Evolutionary conservation across 2,888 invertebrate species (phyloP).

Genomic region (Dermolepida albohirtum): DNA sequence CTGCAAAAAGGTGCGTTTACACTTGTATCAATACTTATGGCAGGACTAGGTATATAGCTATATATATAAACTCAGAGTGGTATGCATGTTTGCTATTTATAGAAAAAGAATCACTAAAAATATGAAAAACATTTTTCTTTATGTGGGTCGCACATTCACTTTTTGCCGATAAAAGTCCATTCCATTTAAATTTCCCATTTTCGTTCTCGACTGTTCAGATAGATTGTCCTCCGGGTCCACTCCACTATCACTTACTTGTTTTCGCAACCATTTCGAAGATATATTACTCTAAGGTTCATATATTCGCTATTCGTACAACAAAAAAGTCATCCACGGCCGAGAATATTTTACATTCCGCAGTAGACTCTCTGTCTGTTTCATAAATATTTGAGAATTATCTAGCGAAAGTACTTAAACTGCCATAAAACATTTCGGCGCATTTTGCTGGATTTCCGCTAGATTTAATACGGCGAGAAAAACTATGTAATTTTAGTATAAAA

Average conservation of each 20-base stretch:
- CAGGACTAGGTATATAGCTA: too few species aligned
- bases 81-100: slow-evolving; percentile 5
- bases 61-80: too few species aligned
- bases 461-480: too few species aligned
- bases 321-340: slow-evolving; percentile 4
- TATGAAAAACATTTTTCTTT: slow-evolving; percentile 35
- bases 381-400: slow-evolving; percentile 33
- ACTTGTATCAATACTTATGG: too few species aligned
- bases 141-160: slow-evolving; percentile 23
- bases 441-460: too few species aligned
- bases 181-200: slow-evolving; percentile 29
- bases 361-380: slow-evolving; percentile 26
- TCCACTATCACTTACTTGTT: slow-evolving; percentile 53
- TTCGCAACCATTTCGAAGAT: slow-evolving; percentile 48
- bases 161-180: slow-evolving; percentile 9
- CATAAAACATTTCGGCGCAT: too few species aligned
- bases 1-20: too few species aligned
- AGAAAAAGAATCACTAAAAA: slow-evolving; percentile 29
- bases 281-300: slow-evolving; percentile 42
- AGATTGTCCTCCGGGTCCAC: slow-evolving; percentile 50
- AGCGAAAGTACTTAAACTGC: too few species aligned
- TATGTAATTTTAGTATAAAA: too few species aligned
- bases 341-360: slow-evolving; percentile 30
- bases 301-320: slow-evolving; percentile 25
- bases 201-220: slow-evolving; percentile 31